phyloP scores from a whole-genome alignment of 2,113 vertebrate species.

The Atlantisia rogersi region DNA sequence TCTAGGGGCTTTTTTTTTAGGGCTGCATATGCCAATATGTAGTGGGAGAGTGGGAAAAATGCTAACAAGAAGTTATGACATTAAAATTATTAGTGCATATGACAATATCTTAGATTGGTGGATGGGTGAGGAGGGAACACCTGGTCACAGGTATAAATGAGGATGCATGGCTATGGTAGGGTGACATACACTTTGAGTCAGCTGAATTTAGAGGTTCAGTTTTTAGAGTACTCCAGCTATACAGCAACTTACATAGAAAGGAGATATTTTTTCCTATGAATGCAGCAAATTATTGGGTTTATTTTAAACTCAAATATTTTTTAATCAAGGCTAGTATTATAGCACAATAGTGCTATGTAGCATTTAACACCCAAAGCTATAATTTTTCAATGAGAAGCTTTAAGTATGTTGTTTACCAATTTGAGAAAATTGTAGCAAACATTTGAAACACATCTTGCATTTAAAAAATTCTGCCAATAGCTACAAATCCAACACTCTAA shows the following conservation, averaged over 20 bases:
- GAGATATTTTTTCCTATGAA: not conserved
- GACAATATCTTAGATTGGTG: not conserved
- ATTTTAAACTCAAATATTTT: not conserved
- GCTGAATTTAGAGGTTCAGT: not conserved
- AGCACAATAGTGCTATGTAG: fast-evolving
- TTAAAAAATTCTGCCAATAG: not conserved
- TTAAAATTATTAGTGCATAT: not conserved
- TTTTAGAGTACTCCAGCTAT: not conserved
- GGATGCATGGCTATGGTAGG: not conserved
- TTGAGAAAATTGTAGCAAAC: not conserved
- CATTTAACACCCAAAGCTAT: not conserved
- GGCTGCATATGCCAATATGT: not conserved
- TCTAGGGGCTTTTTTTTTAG: not conserved
- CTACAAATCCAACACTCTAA: not conserved
- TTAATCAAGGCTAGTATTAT: not conserved
- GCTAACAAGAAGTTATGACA: not conserved
- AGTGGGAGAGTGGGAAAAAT: not conserved
- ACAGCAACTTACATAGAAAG: not conserved
- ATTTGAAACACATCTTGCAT: not conserved
- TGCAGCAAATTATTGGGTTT: not conserved
- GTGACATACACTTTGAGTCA: not conserved
- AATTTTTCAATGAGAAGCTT: not conserved
- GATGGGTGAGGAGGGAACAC: not conserved
- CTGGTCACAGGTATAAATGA: not conserved
- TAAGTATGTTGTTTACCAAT: not conserved